phyloP scores from a whole-genome alignment of 2,797 vertebrate genomes.

The Enteromius thamalakanensis region DNA sequence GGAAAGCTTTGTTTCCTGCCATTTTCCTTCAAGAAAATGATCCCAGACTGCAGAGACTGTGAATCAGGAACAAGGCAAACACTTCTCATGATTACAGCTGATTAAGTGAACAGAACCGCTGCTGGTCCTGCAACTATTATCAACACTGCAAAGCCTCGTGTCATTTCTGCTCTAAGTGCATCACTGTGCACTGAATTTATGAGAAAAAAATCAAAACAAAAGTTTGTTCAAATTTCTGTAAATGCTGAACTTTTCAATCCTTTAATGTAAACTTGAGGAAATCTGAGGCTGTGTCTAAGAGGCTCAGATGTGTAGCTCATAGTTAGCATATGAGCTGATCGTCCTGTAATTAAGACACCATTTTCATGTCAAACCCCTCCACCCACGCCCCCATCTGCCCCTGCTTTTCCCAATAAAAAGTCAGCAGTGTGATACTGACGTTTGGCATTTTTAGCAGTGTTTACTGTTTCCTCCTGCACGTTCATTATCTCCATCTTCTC shows the following conservation, averaged over 20 bases:
- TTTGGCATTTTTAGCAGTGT: constrained; percentile 59
- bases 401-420: background rate
- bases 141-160: background rate
- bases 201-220: background rate
- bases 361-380: constrained; percentile 25
- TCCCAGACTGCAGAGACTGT: background rate
- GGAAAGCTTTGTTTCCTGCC: background rate
- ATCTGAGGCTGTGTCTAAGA: background rate
- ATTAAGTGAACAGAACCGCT: background rate
- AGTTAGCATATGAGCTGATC: background rate
- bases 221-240: background rate
- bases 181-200: background rate
- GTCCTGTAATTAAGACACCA: constrained; percentile 19
- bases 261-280: background rate
- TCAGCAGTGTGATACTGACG: constrained; percentile 48
- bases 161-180: background rate
- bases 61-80: background rate
- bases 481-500: constrained; percentile 53
- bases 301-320: background rate
- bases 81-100: background rate
- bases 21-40: background rate
- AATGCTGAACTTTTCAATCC: background rate
- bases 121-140: background rate
- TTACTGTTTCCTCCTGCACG: constrained; percentile 46
- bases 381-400: constrained; percentile 6